Evolutionary conservation across 1,140 invertebrate genomes (phyloP), one percentile per base, ranked within the genome.

Genomic region (Halictus rubicundus): DNA sequence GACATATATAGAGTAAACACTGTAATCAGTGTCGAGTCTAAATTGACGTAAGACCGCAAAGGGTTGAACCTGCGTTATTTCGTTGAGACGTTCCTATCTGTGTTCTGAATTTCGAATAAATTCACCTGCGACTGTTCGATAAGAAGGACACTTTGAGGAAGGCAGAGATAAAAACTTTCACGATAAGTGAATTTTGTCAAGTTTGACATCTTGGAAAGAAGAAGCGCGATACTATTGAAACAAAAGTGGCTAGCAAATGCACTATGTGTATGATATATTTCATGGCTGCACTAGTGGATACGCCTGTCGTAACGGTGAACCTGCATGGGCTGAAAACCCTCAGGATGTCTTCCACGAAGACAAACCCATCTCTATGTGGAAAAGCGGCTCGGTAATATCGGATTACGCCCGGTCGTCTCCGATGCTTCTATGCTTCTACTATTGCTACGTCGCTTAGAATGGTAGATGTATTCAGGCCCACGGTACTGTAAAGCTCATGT

Each of bases 321-420:
- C 64, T 21, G 68, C 83, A 84, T 73, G 66, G 72, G 25, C 65
- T 85, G 83, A 81, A 85, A 85, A 84, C 77, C 72, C 65, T 76
- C 25, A 84, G 68, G 82, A 85, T 66, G 72, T 80, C 64, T 85
- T 75, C 68, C 60, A n/a, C 60, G 78, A 71, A 82, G 61, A 80
- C 66, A 80, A 73, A 81, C 68, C 75, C 82, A 69, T 74, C 65
- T 84, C 71, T 83, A 73, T 14, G 72, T 78, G 75, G 78, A 74
- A 88, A 86, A 87, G 86, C 86, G 83, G 86, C 80, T 86, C 68
- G 79, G 90, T 89, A 90, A 92, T 91, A 91, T 91, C 90, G 87
- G 89, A 91, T 91, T 91, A 90, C 89, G 82, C 74, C 71, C 74
- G 82, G 81, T 86, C 72, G 57, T 69, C 72, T 84, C 72, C 81